Base-by-base conservation (phyloP, 2,113 vertebrate genomes). In the Dipodomys stephensi region DNA sequence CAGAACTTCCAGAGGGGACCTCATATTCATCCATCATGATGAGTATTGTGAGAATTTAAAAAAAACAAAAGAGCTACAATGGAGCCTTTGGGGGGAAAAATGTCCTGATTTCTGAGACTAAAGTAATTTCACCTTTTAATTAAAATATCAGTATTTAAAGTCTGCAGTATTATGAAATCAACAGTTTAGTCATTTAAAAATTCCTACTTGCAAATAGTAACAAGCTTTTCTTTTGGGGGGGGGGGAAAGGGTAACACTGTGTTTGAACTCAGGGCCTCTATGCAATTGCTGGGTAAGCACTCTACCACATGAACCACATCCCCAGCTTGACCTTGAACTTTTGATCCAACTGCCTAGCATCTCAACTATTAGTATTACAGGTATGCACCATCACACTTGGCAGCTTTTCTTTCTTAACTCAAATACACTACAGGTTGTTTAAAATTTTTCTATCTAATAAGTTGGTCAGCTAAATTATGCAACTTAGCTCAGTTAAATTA, bases 101-200 rank as follows among this genome's bases (percentile, higher is more conserved):
- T 22, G 32, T 6, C 25, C 25, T 71, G 30, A 88, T 18, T 88
- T 68, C 65, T 35, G 76, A 85, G 19, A 77, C 79, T 88, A 49
- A 86, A 76, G 27, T 57, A 3, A 46, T 53, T 35, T 71, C 30
- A 64, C 28, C 44, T 73, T 94, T 88, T 82, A n/a, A 89, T 2
- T 32, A 68, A 80, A 88, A 30, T 32, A 18, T n/a, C 84, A 77
- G 68, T 87, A 84, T 71, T 89, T 69, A 60, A 94, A 94, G 62
- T 84, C 27, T 74, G 57, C 1, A 80, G 19, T 23, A 72, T 15
- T 81, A 25, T 27, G 53, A 2, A 78, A 64, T 81, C 57, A 87
- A 71, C 10, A 79, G 2, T 15, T 72, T 88, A 72, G 71, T 87
- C 27, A 79, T 35, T 79, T 83, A 91, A 91, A 92, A 76, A 91